Evolutionary conservation across 2,888 invertebrate species (phyloP), one percentile per base, ranked within the genome.

Genomic region (Pristionchus mayeri): DNA sequence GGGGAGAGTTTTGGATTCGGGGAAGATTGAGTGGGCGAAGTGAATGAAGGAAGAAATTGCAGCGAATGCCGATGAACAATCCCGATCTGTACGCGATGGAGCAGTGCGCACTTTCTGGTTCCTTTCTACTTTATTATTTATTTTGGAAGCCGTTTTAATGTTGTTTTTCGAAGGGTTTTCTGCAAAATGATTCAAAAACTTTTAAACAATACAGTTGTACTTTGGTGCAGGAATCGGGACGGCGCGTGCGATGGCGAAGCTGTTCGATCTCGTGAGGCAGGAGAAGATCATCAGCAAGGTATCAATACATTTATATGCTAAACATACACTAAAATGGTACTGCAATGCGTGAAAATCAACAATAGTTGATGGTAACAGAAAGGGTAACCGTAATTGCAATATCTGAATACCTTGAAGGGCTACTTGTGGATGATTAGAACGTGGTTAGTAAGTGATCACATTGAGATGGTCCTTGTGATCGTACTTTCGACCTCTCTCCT

Each of bases 11-110:
- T n/a, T n/a, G n/a, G n/a, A n/a, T n/a, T n/a, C n/a, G n/a, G n/a
- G n/a, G n/a, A n/a, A n/a, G n/a, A n/a, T n/a, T n/a, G n/a, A n/a
- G n/a, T 54, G 3, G 16, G 11, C 44, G n/a, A 24, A 27, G 24
- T 63, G 30, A 40, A n/a, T 44, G 21, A 63, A n/a, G 63, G 50
- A 78, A 52, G 21, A 44, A 34, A 34, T 85, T 89, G 27, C 67
- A 89, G 86, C 86, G 86, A n/a, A 88, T 90, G 86, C 90, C 89
- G 4, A 85, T 91, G 44, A 91, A 91, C 85, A 88, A 91, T 79
- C 91, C 91, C 3, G 91, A 91, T 30, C 86, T 90, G 63, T 89
- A 89, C 78, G 24, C 86, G 48, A 54, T 91, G 21, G 91, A 91
- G 48, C 91, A 91, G 80, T 84, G 89, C 4, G 91, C 90, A 3